Evolutionary conservation across 1,140 invertebrate species (phyloP).

Genomic region (Eueides isabella): DNA sequence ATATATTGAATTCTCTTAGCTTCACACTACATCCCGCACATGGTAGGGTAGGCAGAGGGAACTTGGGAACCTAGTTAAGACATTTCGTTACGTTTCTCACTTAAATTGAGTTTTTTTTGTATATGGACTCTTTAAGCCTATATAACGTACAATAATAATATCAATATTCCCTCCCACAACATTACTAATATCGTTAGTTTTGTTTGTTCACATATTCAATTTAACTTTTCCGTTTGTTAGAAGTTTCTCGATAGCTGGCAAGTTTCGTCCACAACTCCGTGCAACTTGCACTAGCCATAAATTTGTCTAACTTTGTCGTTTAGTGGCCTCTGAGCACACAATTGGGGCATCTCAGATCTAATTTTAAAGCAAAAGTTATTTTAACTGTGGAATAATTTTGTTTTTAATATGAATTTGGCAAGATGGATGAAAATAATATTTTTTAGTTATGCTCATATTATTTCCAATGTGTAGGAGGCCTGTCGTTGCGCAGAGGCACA

Average conservation of each 20-base stretch:
- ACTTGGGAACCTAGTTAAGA: too few species aligned
- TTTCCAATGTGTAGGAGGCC: too few species aligned
- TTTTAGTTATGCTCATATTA: too few species aligned
- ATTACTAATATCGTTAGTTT: neutral
- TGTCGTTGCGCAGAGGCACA: too few species aligned
- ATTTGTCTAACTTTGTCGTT: constrained; percentile 17
- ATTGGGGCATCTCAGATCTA: neutral
- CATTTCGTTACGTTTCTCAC: too few species aligned
- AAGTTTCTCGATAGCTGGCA: neutral
- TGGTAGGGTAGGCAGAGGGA: too few species aligned
- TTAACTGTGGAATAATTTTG: neutral
- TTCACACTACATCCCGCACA: too few species aligned
- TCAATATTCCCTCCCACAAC: neutral
- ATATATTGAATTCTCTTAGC: too few species aligned
- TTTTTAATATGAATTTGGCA: too few species aligned
- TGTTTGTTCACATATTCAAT: constrained; percentile 16
- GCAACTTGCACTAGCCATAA: constrained; percentile 13
- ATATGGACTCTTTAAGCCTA: too few species aligned
- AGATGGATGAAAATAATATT: too few species aligned
- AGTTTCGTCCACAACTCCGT: neutral
- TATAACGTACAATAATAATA: neutral
- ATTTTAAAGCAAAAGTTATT: neutral
- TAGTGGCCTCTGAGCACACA: neutral
- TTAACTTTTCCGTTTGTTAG: constrained; percentile 24
- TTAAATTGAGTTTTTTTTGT: too few species aligned